phyloP scores from a whole-genome alignment of 2,888 invertebrate genomes.

The Noctuana brunneofusca region DNA sequence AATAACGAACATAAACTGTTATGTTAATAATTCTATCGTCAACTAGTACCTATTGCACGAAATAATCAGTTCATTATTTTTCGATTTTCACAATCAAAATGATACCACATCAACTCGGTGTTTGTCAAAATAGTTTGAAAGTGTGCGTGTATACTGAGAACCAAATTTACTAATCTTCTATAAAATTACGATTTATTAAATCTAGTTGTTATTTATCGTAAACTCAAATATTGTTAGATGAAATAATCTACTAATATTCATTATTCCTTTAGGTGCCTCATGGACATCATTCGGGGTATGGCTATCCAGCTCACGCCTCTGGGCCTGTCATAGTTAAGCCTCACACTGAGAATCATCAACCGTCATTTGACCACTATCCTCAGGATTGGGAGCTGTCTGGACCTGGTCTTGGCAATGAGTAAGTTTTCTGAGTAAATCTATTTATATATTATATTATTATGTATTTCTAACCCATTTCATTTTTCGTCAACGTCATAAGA shows the following conservation, averaged over 20 bases:
- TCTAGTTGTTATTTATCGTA: too few relatives aligned
- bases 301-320: slow-evolving; percentile 51
- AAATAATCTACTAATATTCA: not conserved
- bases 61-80: too few relatives aligned
- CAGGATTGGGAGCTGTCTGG: slow-evolving; percentile 84
- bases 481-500: too few relatives aligned
- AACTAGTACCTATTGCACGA: too few relatives aligned
- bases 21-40: too few relatives aligned
- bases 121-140: too few relatives aligned
- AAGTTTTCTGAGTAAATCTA: slow-evolving; percentile 51
- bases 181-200: too few relatives aligned
- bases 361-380: slow-evolving; percentile 70
- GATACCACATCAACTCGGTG: too few relatives aligned
- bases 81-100: too few relatives aligned
- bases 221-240: not conserved
- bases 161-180: too few relatives aligned
- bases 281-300: slow-evolving; percentile 50
- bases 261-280: slow-evolving; percentile 49
- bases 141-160: too few relatives aligned
- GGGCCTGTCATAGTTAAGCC: slow-evolving; percentile 60
- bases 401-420: slow-evolving; percentile 85
- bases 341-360: slow-evolving; percentile 53
- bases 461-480: not conserved
- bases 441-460: not conserved
- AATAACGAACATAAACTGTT: too few relatives aligned